A percentile compares a stretch with the other conserved stretches of the same genome.
phyloP scores from a whole-genome alignment of 2,797 vertebrate genomes.

The Antrozous pallidus region DNA sequence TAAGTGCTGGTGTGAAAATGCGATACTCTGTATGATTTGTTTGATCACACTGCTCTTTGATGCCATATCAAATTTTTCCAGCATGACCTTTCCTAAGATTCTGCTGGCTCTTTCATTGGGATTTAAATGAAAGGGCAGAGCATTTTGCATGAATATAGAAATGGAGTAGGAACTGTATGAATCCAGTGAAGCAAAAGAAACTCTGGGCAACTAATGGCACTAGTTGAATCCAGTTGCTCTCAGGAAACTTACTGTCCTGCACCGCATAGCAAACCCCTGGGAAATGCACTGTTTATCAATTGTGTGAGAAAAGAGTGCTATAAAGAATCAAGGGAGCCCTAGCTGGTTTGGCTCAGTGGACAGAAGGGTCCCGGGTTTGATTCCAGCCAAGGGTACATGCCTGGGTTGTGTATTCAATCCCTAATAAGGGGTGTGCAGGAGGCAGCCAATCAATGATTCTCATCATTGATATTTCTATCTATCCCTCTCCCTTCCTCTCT shows the following conservation, averaged over 20 bases:
- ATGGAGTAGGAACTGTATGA: constrained; percentile 55
- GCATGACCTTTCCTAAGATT: constrained; percentile 74
- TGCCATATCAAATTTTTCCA: constrained; percentile 62
- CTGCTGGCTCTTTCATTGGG: constrained; percentile 56
- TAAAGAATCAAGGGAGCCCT: neutral
- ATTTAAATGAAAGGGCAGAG: constrained; percentile 75
- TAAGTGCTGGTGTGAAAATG: constrained; percentile 24
- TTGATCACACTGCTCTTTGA: constrained; percentile 43
- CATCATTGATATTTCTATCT: too few relatives aligned
- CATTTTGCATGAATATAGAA: constrained; percentile 66
- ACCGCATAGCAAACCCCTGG: neutral
- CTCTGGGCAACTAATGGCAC: neutral
- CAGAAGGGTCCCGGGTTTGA: too few relatives aligned
- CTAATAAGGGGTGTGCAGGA: too few relatives aligned
- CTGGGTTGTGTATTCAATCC: too few relatives aligned
- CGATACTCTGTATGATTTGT: constrained; percentile 37
- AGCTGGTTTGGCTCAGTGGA: too few relatives aligned
- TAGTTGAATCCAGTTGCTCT: constrained; percentile 43
- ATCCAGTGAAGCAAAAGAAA: constrained; percentile 46
- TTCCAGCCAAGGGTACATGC: too few relatives aligned
- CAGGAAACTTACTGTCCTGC: constrained; percentile 49
- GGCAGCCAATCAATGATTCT: too few relatives aligned
- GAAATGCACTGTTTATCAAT: neutral
- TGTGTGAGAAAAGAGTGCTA: neutral
- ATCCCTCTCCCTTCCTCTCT: too few relatives aligned